Evolutionary conservation across 2,888 invertebrate genomes (phyloP).

Genomic region (Bursaphelenchus okinawaensis): DNA sequence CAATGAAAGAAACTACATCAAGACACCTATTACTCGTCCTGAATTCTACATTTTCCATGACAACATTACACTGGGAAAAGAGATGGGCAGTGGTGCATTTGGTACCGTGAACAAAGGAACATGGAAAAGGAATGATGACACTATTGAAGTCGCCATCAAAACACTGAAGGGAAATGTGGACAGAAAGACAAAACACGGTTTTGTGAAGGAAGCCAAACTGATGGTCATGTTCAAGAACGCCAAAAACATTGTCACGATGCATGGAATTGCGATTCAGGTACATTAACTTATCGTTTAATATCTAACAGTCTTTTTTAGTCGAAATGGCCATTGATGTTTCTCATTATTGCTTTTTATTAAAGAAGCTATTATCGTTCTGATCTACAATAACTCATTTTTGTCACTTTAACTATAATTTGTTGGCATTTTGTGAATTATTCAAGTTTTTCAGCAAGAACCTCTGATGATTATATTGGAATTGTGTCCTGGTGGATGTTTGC

Average conservation of each 20-base stretch:
- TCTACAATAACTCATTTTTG: too few relatives aligned
- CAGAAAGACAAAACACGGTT: conserved; percentile 12
- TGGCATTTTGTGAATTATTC: too few relatives aligned
- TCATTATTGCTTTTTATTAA: too few relatives aligned
- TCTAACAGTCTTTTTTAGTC: too few relatives aligned
- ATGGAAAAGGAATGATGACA: conserved; percentile 16
- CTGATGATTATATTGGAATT: conserved; percentile 25
- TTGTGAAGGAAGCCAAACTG: background rate
- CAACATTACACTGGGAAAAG: conserved; percentile 17
- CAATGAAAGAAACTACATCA: conserved; percentile 15
- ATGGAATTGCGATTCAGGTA: conserved; percentile 1
- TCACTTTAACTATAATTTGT: too few relatives aligned
- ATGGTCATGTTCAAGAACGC: conserved; percentile 2
- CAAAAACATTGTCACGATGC: background rate
- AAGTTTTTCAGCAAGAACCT: conserved; percentile 18
- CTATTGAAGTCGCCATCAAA: conserved; percentile 21
- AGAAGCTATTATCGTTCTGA: too few relatives aligned
- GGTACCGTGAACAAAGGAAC: conserved; percentile 21
- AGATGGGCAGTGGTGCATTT: conserved; percentile 24
- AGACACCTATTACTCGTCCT: conserved; percentile 18
- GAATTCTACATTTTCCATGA: conserved; percentile 27
- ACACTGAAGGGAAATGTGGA: conserved; percentile 15
- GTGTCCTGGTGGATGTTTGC: conserved; percentile 25
- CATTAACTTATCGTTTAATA: too few relatives aligned
- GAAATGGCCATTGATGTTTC: too few relatives aligned